These are phyloP conservation scores for Romanogobio albipinnatus DNA, from an alignment of 2,113 vertebrate genomes.

Conservation along the genomic window DNA sequence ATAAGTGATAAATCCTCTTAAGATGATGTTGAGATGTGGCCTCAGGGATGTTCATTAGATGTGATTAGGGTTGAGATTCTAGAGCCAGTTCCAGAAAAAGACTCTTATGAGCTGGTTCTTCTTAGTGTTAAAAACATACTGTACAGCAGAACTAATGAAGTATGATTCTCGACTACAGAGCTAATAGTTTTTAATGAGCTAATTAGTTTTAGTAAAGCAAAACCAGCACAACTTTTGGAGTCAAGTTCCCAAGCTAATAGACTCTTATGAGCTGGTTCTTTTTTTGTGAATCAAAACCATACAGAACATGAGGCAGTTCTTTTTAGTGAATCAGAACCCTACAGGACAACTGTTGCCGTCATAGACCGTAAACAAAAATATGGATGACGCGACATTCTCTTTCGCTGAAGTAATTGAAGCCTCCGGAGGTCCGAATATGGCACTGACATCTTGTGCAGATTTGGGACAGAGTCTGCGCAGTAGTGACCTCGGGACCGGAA, in stretches of 20 bases:
- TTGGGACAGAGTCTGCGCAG: too few relatives aligned
- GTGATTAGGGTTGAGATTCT: neutral
- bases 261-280: neutral
- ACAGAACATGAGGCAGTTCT: too few relatives aligned
- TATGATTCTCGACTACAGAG: neutral
- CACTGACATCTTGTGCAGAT: too few relatives aligned
- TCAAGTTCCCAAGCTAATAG: neutral
- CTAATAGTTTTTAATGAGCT: neutral
- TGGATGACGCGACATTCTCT: too few relatives aligned
- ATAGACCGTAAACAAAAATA: too few relatives aligned
- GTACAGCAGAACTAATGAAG: neutral
- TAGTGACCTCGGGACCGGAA: too few relatives aligned
- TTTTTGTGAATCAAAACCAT: neutral
- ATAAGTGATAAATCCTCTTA: conserved; percentile 1
- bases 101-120: neutral
- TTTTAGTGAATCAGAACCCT: too few relatives aligned
- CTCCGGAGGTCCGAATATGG: too few relatives aligned
- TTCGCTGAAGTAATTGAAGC: too few relatives aligned
- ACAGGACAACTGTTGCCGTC: too few relatives aligned
- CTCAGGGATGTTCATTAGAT: neutral
- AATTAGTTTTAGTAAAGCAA: neutral
- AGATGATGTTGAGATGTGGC: neutral
- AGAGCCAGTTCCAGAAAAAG: neutral
- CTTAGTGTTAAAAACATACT: neutral
- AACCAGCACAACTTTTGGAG: neutral